Percentiles rank a stretch among this genome's conserved stretches.
Conservation (phyloP, 2,113 vertebrate genomes). For the Cacatua alba region DNA sequence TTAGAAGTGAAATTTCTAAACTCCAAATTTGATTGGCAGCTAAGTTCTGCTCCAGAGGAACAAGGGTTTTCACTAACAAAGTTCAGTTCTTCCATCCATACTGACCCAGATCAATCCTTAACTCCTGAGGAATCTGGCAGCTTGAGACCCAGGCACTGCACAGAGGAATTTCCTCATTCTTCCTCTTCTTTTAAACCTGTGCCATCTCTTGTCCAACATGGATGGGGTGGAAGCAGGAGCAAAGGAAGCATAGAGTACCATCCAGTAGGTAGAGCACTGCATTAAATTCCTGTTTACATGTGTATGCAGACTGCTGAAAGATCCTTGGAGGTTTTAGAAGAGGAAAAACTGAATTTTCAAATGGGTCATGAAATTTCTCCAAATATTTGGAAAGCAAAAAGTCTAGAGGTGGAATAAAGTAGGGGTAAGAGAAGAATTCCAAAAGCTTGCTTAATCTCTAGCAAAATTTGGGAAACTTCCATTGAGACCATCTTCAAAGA, state of each 20-base stretch:
- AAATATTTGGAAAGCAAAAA: background rate
- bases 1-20: background rate
- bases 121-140: background rate
- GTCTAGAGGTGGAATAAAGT: background rate
- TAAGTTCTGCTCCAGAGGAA: background rate
- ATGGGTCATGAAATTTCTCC: background rate
- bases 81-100: background rate
- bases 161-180: background rate
- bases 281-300: background rate
- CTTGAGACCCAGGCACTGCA: background rate
- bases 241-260: background rate
- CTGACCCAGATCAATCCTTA: background rate
- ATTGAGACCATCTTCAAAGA: background rate
- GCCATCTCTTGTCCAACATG: fast-evolving
- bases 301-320: background rate
- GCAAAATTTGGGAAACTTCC: background rate
- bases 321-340: background rate
- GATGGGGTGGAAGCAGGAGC: background rate
- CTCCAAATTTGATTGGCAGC: background rate
- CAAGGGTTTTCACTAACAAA: background rate
- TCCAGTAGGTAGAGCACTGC: no score
- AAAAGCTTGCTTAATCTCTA: background rate
- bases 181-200: background rate
- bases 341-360: background rate
- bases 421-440: background rate